These are phyloP conservation scores for Eudorcas thomsonii DNA, from an alignment of 2,113 vertebrate species.

Conservation along the genomic window DNA sequence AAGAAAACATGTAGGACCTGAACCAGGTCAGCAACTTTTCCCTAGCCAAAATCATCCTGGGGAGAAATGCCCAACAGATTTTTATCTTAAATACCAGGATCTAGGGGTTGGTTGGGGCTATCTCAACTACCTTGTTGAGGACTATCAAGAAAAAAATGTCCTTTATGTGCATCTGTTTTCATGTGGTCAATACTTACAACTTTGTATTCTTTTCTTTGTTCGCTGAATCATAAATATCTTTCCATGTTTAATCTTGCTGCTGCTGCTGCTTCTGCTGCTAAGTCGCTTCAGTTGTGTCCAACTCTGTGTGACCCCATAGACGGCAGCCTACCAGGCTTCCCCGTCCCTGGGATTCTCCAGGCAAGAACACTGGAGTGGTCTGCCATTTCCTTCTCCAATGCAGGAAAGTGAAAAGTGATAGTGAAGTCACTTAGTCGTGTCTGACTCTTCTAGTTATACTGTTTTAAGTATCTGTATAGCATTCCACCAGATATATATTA, in stretches of 20 bases:
- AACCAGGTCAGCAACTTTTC: background rate
- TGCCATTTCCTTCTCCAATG: too few relatives aligned
- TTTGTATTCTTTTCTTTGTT: background rate
- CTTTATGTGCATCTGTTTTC: background rate
- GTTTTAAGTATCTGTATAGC: constrained; percentile 4
- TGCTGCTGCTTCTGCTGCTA: too few relatives aligned
- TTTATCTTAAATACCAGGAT: background rate
- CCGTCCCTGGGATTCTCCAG: too few relatives aligned
- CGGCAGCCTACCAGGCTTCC: too few relatives aligned
- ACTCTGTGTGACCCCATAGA: too few relatives aligned
- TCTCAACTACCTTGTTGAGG: background rate
- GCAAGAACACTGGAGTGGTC: too few relatives aligned
- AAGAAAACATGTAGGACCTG: background rate
- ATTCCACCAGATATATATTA: background rate
- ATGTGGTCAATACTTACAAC: background rate
- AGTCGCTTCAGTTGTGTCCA: too few relatives aligned
- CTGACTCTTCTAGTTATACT: background rate
- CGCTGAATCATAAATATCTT: constrained; percentile 1
- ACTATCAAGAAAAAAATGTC: background rate
- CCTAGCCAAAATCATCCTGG: background rate
- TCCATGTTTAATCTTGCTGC: background rate
- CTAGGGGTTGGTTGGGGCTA: background rate
- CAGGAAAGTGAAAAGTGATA: too few relatives aligned
- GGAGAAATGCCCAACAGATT: background rate
- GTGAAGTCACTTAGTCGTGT: too few relatives aligned